phyloP scores from a whole-genome alignment of 2,888 invertebrate genomes.

The Leptopilina syphax region DNA sequence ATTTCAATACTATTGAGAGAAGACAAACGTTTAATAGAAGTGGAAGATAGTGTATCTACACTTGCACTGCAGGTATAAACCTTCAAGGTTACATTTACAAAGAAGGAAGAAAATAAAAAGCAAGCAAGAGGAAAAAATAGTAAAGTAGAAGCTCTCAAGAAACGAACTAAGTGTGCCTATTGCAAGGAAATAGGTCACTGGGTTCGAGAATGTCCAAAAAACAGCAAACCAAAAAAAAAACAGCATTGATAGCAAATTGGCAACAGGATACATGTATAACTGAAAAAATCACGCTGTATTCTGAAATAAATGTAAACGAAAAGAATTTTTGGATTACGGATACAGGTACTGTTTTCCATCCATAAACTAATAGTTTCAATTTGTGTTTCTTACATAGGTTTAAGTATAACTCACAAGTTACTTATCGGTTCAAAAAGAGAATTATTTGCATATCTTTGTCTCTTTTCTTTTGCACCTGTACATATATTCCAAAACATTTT shows the following conservation, averaged over 20 bases:
- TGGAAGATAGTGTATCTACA: too few relatives aligned
- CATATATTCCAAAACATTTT: too few relatives aligned
- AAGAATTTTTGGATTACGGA: constrained; percentile 25
- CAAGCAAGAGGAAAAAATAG: neutral
- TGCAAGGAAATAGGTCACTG: constrained; percentile 42
- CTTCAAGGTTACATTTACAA: too few relatives aligned
- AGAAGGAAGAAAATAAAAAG: neutral
- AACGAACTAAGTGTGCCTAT: constrained; percentile 12
- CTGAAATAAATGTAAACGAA: constrained; percentile 17
- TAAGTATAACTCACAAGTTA: too few relatives aligned
- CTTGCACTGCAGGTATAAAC: too few relatives aligned
- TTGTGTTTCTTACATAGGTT: too few relatives aligned
- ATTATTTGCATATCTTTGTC: too few relatives aligned
- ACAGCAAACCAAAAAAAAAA: constrained; percentile 2
- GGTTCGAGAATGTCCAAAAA: constrained; percentile 43
- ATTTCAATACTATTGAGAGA: too few relatives aligned
- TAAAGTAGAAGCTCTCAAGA: constrained; percentile 1
- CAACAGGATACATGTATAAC: neutral
- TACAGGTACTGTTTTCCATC: constrained; percentile 17
- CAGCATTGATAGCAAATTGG: constrained; percentile 1
- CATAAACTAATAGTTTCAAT: too few relatives aligned
- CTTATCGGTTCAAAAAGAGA: too few relatives aligned
- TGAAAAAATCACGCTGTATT: constrained; percentile 37
- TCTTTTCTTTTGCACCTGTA: too few relatives aligned
- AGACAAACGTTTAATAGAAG: too few relatives aligned